A percentile compares a stretch with the other conserved stretches of the same genome.
Evolutionary conservation across 2,888 invertebrate species (phyloP).

Genomic region (Trissolcus brochymenae): DNA sequence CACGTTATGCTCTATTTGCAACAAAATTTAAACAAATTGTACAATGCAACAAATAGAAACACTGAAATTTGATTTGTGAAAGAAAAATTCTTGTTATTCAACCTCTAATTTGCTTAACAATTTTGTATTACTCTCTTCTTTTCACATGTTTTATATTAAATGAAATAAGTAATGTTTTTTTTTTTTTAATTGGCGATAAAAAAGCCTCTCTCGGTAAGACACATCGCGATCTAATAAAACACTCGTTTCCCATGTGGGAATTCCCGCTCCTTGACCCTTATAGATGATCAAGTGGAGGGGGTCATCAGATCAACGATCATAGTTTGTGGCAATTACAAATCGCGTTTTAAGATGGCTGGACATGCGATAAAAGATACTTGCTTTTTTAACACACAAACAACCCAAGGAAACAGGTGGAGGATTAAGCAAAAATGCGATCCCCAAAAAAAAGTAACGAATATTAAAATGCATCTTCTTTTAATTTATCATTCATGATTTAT

Average conservation of each 20-base stretch:
- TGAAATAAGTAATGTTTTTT: no score
- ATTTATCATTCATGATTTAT: no score
- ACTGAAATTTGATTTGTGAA: no score
- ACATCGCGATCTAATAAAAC: slow-evolving; percentile 55
- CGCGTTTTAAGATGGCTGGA: slow-evolving; percentile 60
- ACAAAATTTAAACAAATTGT: slow-evolving; percentile 22
- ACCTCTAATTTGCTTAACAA: no score
- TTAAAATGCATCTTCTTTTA: no score
- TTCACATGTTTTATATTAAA: no score
- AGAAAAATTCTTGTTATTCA: no score
- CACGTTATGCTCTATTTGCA: not conserved
- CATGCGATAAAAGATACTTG: slow-evolving; percentile 60
- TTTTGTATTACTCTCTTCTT: no score
- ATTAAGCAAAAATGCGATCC: no score
- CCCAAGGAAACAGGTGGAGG: slow-evolving; percentile 37
- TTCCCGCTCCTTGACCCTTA: slow-evolving; percentile 64
- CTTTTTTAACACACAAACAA: slow-evolving; percentile 39
- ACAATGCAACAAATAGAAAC: no score
- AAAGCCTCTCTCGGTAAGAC: slow-evolving; percentile 10
- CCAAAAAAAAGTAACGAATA: slow-evolving; percentile 14
- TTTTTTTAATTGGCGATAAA: no score
- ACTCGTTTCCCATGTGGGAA: slow-evolving; percentile 66
- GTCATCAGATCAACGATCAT: slow-evolving; percentile 71
- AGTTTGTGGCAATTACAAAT: slow-evolving; percentile 68
- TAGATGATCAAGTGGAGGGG: slow-evolving; percentile 64